Evolutionary conservation across 2,888 invertebrate species (phyloP), one percentile per base, ranked within the genome.

Genomic region (Hoplodrina ambigua): DNA sequence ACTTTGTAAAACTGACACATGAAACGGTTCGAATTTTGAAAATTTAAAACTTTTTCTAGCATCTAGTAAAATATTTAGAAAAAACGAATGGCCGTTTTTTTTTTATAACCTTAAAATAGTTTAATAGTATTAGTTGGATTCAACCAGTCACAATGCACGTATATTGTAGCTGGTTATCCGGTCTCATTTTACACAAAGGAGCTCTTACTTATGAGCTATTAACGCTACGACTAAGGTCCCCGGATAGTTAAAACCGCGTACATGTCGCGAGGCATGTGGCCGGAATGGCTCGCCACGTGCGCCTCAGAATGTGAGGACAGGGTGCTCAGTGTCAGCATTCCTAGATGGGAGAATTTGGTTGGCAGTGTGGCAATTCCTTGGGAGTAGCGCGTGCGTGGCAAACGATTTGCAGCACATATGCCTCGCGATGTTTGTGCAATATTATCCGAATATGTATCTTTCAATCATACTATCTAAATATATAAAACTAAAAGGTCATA

Each of bases 1-100:
- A 76, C 52, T 69, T 72, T 69, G 50, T 63, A 15, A 55, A 67
- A 58, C 15, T 54, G 61, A 64, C 19, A 63, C 30, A 50, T 19
- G 44, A n/a, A 69, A 60, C 37, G 33, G 53, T 57, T 66, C 41
- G 46, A 56, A 44, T 59, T 68, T 76, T 49, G 25, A 10, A 30
- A 61, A 64, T 63, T 63, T 37, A 25, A 77, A 65, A 17, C 49
- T 65, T 57, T 52, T 54, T 17, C 5, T 4, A 17, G 17, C 13
- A 15, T 1, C 44, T 0, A 4, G 44, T 15, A 44, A 44, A 44
- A 4, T 15, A 44, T 44, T 44, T 15, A 4, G 25, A 44, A 4
- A 44, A 44, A 44, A 15, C 15, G 11, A 44, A 44, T 4, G 44
- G 10, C 17, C 4, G 17, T 46, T 17, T 46, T 46, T 17, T 46